These are phyloP conservation scores for Pontoporia blainvillei DNA, from an alignment of 2,113 vertebrate genomes.

Conservation along the genomic window DNA sequence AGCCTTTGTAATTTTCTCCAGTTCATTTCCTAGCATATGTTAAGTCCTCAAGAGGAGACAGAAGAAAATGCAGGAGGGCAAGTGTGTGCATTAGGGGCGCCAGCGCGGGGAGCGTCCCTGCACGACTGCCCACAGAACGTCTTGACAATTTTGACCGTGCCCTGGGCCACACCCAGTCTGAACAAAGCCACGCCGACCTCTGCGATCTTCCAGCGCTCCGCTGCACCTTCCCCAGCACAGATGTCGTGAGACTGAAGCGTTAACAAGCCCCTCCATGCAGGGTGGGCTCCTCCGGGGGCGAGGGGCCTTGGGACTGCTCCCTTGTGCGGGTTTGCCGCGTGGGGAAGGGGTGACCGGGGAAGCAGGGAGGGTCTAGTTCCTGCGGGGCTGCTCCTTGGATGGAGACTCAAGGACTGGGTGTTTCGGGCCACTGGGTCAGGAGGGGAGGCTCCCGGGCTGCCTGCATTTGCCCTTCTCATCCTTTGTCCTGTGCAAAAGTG, in stretches of 20 bases:
- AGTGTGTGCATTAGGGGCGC: neutral
- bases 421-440: neutral
- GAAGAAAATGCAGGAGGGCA: neutral
- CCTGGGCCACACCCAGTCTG: constrained; percentile 25
- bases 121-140: neutral
- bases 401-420: neutral
- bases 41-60: neutral
- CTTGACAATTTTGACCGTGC: neutral
- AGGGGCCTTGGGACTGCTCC: neutral
- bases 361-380: neutral
- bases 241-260: constrained; percentile 49
- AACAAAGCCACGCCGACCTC: constrained; percentile 43
- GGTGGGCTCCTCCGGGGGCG: too few relatives aligned
- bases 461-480: too few relatives aligned
- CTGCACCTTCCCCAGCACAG: constrained; percentile 20
- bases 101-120: neutral
- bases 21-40: neutral
- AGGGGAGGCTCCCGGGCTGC: neutral
- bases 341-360: neutral
- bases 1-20: neutral
- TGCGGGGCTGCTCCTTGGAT: neutral
- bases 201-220: constrained; percentile 32
- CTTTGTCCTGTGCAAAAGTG: neutral
- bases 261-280: neutral
- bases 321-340: accelerated